Conservation (phyloP, 2,797 vertebrate species). For the Danio kyathit region DNA sequence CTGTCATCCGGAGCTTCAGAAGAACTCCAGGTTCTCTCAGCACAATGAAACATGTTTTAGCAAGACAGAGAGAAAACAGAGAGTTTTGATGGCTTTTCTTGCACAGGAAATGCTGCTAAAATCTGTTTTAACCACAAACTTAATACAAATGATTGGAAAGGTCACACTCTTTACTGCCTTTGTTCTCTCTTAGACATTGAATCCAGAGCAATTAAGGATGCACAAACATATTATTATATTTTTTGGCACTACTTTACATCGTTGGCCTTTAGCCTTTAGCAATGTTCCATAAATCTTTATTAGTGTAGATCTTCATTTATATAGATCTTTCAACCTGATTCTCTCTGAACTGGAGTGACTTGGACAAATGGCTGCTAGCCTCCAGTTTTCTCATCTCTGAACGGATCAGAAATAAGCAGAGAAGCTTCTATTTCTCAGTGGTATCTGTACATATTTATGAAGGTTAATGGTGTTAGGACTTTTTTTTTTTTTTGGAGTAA, state of each 20-base stretch:
- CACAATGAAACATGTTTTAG: constrained; percentile 35
- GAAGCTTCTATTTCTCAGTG: constrained; percentile 14
- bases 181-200: constrained; percentile 17
- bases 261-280: no score
- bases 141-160: constrained; percentile 42
- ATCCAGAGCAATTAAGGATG: not conserved
- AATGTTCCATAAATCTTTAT: constrained; percentile 16
- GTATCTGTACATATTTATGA: constrained; percentile 21
- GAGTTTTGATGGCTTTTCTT: constrained; percentile 26
- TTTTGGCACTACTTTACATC: constrained; percentile 11
- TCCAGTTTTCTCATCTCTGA: constrained; percentile 7
- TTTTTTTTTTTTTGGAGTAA: not conserved
- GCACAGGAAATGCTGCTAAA: constrained; percentile 68
- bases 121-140: constrained; percentile 47
- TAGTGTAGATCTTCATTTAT: constrained; percentile 21
- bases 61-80: constrained; percentile 47
- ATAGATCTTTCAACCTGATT: constrained; percentile 19
- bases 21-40: constrained; percentile 35
- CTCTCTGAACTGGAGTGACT: constrained; percentile 3
- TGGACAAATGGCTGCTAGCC: constrained; percentile 5
- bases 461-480: not conserved
- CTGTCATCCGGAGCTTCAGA: constrained; percentile 42
- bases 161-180: constrained; percentile 35
- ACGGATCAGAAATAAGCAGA: not conserved
- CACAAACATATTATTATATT: constrained; percentile 2